phyloP scores from a whole-genome alignment of 2,797 vertebrate species.

The Muscicapa comitata region DNA sequence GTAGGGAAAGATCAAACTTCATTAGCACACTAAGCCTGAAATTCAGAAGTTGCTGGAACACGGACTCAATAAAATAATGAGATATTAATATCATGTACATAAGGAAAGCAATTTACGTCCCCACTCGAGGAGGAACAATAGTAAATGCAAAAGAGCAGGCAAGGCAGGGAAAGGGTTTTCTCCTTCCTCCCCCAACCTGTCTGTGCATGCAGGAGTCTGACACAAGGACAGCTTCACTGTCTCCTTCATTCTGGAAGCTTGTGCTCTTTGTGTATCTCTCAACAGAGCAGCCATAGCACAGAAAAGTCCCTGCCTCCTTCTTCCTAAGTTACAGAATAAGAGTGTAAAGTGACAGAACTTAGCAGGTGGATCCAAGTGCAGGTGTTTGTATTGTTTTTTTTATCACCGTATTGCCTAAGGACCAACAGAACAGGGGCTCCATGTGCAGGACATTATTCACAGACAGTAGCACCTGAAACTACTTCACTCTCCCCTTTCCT shows the following conservation, averaged over 20 bases:
- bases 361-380: conserved; percentile 2
- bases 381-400: not conserved
- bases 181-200: not conserved
- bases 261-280: not conserved
- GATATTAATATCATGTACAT: not conserved
- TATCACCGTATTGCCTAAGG: not conserved
- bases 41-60: not conserved
- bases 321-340: not conserved
- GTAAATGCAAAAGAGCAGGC: not conserved
- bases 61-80: not conserved
- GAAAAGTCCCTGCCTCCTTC: not conserved
- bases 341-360: not conserved
- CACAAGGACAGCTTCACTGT: not conserved
- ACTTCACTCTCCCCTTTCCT: not conserved
- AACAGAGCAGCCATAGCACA: not conserved
- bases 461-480: conserved; percentile 2
- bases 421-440: not conserved
- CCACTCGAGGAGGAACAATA: not conserved
- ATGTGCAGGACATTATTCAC: not conserved
- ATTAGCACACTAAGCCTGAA: not conserved
- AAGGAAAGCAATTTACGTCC: not conserved
- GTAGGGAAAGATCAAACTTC: not conserved
- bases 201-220: not conserved
- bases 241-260: not conserved
- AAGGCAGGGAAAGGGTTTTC: not conserved